These are phyloP conservation scores for Aldabrachelys gigantea DNA, from an alignment of 2,113 vertebrate genomes.

Conservation along the genomic window DNA sequence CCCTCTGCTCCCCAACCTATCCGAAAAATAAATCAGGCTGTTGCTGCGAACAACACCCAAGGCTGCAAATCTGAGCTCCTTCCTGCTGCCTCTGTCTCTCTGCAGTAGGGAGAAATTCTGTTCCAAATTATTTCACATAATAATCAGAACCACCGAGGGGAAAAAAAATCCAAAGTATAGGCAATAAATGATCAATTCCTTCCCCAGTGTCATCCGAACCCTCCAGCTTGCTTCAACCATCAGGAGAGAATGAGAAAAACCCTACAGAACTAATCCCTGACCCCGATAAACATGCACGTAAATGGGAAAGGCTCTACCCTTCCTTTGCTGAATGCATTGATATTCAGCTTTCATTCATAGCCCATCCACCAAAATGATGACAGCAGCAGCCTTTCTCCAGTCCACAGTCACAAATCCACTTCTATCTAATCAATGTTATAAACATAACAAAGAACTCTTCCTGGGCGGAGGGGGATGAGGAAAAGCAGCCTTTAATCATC, in stretches of 20 bases:
- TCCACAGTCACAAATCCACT: not conserved
- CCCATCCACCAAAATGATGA: not conserved
- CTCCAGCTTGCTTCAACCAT: not conserved
- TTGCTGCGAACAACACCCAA: not conserved
- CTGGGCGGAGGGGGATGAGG: not conserved
- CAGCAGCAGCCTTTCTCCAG: not conserved
- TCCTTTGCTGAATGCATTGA: too few species aligned
- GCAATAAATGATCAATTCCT: slow-evolving; percentile 15
- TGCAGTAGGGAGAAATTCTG: not conserved
- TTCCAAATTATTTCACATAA: slow-evolving; percentile 40
- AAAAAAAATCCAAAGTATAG: slow-evolving; percentile 48
- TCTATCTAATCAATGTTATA: not conserved
- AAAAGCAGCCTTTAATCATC: slow-evolving; percentile 22
- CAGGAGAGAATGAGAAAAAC: not conserved
- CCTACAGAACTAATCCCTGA: not conserved
- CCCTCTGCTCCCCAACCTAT: not conserved
- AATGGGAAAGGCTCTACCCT: not conserved
- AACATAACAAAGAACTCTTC: not conserved
- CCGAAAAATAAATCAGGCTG: not conserved
- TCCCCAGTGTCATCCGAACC: not conserved
- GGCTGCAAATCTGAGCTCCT: not conserved
- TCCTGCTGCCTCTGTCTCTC: not conserved
- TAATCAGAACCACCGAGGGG: slow-evolving; percentile 37
- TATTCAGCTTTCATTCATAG: not conserved
- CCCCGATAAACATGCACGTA: not conserved